Evolutionary conservation across 2,888 invertebrate genomes (phyloP).

Genomic region (Philereme transversata): DNA sequence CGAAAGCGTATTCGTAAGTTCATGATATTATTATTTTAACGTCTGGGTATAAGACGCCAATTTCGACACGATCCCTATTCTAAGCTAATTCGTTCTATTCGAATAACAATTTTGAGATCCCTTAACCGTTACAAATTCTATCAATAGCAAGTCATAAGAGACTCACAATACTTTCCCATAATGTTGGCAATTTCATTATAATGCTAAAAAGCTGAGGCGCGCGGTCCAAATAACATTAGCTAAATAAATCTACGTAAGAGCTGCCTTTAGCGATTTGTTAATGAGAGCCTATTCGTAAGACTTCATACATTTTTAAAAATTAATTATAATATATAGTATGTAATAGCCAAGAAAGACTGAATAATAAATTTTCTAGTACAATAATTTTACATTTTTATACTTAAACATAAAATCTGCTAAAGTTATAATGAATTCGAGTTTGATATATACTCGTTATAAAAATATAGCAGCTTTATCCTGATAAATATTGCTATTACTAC

Average conservation of each 20-base stretch:
- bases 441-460: constrained; percentile 22
- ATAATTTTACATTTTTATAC: too few relatives aligned
- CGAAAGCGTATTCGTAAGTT: not conserved
- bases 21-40: constrained; percentile 24
- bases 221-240: constrained; percentile 57
- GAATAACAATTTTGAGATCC: constrained; percentile 31
- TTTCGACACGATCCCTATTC: constrained; percentile 22
- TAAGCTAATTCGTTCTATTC: constrained; percentile 34
- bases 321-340: too few relatives aligned
- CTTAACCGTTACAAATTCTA: constrained; percentile 21
- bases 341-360: too few relatives aligned
- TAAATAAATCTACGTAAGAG: not conserved
- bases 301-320: too few relatives aligned
- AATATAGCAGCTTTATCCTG: constrained; percentile 18
- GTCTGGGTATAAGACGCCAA: constrained; percentile 5
- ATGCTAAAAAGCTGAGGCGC: constrained; percentile 56
- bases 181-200: constrained; percentile 38
- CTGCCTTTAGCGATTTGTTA: too few relatives aligned
- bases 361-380: too few relatives aligned
- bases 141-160: constrained; percentile 40
- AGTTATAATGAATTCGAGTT: not conserved
- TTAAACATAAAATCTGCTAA: too few relatives aligned
- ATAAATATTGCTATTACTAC: constrained; percentile 14
- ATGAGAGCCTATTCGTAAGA: too few relatives aligned
- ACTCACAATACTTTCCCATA: constrained; percentile 22